Conservation (phyloP, 2,797 vertebrate genomes). For the Otolemur crassicaudatus region DNA sequence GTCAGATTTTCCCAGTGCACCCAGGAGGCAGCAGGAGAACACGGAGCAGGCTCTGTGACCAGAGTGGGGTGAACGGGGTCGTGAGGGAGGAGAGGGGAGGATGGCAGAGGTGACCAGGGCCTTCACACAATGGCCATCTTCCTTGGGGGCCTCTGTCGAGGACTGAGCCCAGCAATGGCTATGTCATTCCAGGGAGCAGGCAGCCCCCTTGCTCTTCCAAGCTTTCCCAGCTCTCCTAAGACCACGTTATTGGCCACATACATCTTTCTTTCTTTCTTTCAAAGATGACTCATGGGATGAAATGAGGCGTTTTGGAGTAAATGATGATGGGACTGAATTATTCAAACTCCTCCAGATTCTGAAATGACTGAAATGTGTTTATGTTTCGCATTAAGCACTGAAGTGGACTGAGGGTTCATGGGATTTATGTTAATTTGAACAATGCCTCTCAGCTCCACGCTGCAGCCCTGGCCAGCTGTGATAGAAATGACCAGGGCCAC, state of each 20-base stretch:
- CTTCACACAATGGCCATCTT: neutral
- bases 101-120: neutral
- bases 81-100: neutral
- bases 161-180: fast-evolving
- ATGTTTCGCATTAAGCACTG: constrained; percentile 67
- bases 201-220: too few relatives aligned
- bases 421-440: constrained; percentile 55
- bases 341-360: constrained; percentile 71
- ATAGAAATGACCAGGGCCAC: neutral
- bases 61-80: fast-evolving
- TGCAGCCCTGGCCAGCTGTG: neutral
- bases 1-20: neutral
- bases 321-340: constrained; percentile 74
- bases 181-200: fast-evolving
- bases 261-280: constrained; percentile 63
- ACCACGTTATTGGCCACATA: neutral
- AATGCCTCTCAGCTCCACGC: constrained; percentile 3
- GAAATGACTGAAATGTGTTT: constrained; percentile 69
- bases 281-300: constrained; percentile 74
- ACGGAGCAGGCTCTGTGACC: neutral
- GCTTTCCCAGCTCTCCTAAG: neutral
- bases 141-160: fast-evolving
- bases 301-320: constrained; percentile 76
- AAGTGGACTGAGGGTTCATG: neutral
- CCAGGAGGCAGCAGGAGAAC: neutral